These are phyloP conservation scores for Passer domesticus DNA, from an alignment of 2,113 vertebrate genomes.

Conservation along the genomic window DNA sequence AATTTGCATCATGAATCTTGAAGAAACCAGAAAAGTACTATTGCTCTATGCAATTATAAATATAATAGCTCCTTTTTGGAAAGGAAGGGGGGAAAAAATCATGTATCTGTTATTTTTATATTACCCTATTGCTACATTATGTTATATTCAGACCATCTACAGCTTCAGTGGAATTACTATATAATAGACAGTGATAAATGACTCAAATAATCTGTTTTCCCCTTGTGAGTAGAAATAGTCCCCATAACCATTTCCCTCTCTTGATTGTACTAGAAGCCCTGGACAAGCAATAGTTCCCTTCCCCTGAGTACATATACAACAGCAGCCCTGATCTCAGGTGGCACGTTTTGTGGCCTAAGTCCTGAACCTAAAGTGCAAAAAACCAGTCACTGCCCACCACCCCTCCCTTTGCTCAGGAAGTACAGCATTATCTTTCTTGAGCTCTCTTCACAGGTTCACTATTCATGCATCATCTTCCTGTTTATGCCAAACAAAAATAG, in stretches of 20 bases:
- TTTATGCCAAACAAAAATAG: not conserved
- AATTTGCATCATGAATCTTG: not conserved
- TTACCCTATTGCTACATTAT: not conserved
- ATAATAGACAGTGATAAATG: not conserved
- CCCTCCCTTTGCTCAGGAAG: not conserved
- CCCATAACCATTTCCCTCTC: not conserved
- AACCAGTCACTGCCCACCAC: not conserved
- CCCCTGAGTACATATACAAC: not conserved
- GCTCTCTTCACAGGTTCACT: not conserved
- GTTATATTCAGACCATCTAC: not conserved
- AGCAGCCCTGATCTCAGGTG: not conserved
- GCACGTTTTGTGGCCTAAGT: not conserved
- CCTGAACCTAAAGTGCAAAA: not conserved
- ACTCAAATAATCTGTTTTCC: conserved; percentile 11
- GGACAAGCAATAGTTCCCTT: not conserved
- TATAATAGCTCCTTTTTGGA: conserved; percentile 5
- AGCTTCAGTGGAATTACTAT: not conserved
- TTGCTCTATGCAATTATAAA: not conserved
- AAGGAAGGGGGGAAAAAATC: not conserved
- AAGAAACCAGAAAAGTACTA: not conserved
- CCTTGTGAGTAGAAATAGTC: not conserved
- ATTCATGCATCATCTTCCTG: not conserved
- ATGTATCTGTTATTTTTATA: not conserved
- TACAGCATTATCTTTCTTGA: not conserved
- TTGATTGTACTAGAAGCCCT: not conserved